phyloP scores from a whole-genome alignment of 2,797 vertebrate genomes.

The Sebastes flavidus region DNA sequence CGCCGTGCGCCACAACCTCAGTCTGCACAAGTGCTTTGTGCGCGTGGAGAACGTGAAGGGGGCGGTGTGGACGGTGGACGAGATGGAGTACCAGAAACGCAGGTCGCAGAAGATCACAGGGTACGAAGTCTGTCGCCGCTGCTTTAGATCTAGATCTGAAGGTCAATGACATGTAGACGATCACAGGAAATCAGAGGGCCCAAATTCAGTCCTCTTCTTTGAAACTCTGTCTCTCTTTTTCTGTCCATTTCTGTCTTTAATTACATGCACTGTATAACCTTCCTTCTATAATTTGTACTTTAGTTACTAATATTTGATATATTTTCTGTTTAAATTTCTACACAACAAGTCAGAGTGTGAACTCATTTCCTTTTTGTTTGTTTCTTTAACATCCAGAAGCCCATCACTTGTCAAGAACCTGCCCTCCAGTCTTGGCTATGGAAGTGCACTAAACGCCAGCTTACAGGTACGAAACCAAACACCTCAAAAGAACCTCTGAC shows the following conservation, averaged over 20 bases:
- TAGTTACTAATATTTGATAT: neutral
- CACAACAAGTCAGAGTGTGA: neutral
- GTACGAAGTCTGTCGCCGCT: conserved; percentile 74
- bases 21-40: conserved; percentile 99
- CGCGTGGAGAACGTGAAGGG: conserved; percentile 99
- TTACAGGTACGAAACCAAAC: conserved; percentile 88
- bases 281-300: neutral
- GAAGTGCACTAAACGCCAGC: conserved; percentile 97
- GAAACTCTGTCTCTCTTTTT: neutral
- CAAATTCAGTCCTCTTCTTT: neutral
- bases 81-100: conserved; percentile 99
- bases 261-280: neutral
- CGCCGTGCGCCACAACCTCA: conserved; percentile 98
- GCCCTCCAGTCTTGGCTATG: conserved; percentile 97
- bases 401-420: conserved; percentile 99
- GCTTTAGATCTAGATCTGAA: conserved; percentile 6
- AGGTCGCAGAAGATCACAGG: conserved; percentile 99
- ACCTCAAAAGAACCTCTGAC: conserved; percentile 1
- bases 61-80: conserved; percentile 98
- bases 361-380: neutral
- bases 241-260: neutral
- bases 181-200: neutral
- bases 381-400: conserved; percentile 82
- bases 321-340: neutral
- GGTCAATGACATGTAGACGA: neutral